Base-by-base conservation (phyloP, 2,113 vertebrate genomes). In the Mungos mungo region DNA sequence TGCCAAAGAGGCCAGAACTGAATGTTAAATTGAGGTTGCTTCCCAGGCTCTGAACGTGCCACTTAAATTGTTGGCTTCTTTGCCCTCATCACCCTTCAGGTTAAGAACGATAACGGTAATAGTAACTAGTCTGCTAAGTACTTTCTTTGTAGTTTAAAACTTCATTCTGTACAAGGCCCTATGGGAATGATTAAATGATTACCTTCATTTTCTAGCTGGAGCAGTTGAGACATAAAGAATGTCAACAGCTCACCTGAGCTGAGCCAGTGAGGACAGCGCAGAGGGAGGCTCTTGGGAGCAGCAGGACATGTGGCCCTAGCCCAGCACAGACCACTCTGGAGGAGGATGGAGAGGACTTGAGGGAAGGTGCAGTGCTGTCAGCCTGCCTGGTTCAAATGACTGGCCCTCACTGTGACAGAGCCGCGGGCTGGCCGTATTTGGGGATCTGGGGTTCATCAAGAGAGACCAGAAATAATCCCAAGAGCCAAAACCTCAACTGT, bases 21-120 rank as follows among this genome's bases (percentile, higher is more conserved):
- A 94, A 95, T 90, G 35, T 71, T 93, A 93, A 79, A 80, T 74
- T 87, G 87, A 95, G 45, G 81, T 82, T 95, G 41, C 80, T 81
- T 76, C 69, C 82, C 90, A 96, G 41, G 35, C 50, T 90, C 52
- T 96, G 90, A 94, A 81, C 8, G 80, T 60, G 80, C 18, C 31
- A 14, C 81, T 87, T 87, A 93, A 52, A 68, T 83, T 69, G 27
- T 95, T 90, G 90, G 65, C n/a, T 21, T 87, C 29, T 94, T 94
- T 94, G 69, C 8, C 65, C 29, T 96, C 25, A 63, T 89, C 29
- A 45, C 60, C 45, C 18, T 81, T 60, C 57, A 83, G 92, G 66
- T 95, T 92, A 87, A 94, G 84, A 96, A 81, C 76, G 87, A 79
- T 66, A 81, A 88, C 7, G 50, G 38, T 65, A 80, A 76, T 50